phyloP scores from a whole-genome alignment of 2,888 invertebrate genomes.

The Apamea anceps region DNA sequence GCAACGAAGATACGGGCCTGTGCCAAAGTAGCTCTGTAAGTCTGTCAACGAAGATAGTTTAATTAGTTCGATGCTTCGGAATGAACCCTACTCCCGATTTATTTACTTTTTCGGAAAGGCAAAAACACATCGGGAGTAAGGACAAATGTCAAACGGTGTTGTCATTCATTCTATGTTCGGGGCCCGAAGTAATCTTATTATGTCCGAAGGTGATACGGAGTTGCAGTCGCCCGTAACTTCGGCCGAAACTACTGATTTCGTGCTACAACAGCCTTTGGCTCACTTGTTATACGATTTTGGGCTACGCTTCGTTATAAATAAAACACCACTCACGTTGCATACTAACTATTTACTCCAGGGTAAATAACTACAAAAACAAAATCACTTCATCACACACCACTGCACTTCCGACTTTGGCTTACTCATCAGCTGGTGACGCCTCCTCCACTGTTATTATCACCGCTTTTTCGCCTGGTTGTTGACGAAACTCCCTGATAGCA shows the following conservation, averaged over 20 bases:
- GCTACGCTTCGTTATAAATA: slow-evolving; percentile 14
- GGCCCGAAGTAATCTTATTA: background rate
- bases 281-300: background rate
- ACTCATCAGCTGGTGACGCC: background rate
- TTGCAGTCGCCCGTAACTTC: background rate
- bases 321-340: slow-evolving; percentile 27
- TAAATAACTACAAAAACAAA: slow-evolving; percentile 6
- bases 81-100: too few relatives aligned
- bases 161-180: background rate
- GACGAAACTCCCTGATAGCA: slow-evolving; percentile 38
- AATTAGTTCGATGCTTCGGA: too few relatives aligned
- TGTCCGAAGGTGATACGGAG: background rate
- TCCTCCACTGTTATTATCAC: too few relatives aligned
- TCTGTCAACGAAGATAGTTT: too few relatives aligned
- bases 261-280: background rate
- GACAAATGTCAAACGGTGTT: background rate
- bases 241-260: fast-evolving
- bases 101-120: too few relatives aligned
- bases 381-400: slow-evolving; percentile 24
- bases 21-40: too few relatives aligned
- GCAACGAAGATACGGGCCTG: background rate
- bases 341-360: slow-evolving; percentile 29
- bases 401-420: background rate
- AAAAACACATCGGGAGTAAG: too few relatives aligned
- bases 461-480: too few relatives aligned